Evolutionary conservation across 1,140 invertebrate genomes (phyloP).

Genomic region (Apocrypta bakeri): DNA sequence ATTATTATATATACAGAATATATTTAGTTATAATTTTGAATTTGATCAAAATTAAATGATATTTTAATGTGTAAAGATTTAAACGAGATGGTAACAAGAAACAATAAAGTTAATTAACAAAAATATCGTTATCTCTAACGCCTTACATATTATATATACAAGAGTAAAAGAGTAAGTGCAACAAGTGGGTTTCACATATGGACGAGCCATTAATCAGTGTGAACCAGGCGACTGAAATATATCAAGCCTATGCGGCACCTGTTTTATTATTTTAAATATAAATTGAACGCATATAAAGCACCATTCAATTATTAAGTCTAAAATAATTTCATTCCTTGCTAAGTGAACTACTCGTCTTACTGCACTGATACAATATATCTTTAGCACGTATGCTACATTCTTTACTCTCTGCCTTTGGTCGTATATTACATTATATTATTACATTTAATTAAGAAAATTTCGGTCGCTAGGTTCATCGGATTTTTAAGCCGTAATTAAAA

Average conservation of each 20-base stretch:
- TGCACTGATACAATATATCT: slow-evolving; percentile 2
- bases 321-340: slow-evolving; percentile 25
- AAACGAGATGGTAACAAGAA: slow-evolving; percentile 28
- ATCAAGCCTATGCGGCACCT: neutral
- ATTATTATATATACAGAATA: slow-evolving; percentile 64
- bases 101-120: slow-evolving; percentile 61
- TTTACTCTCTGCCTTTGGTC: slow-evolving; percentile 36
- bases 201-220: slow-evolving; percentile 39
- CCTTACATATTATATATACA: slow-evolving; percentile 54
- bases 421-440: slow-evolving; percentile 27
- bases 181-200: slow-evolving; percentile 52
- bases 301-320: slow-evolving; percentile 14
- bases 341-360: neutral
- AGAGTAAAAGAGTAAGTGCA: slow-evolving; percentile 60
- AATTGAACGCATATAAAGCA: slow-evolving; percentile 33
- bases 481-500: slow-evolving; percentile 20
- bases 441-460: slow-evolving; percentile 28
- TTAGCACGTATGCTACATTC: neutral
- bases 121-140: slow-evolving; percentile 53
- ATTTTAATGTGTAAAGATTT: slow-evolving; percentile 58
- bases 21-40: slow-evolving; percentile 60
- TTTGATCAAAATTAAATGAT: slow-evolving; percentile 65
- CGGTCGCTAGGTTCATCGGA: slow-evolving; percentile 33
- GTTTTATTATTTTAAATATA: slow-evolving; percentile 19
- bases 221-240: slow-evolving; percentile 41